Evolutionary conservation across 2,113 vertebrate species (phyloP).

Genomic region (Ceyx cyanopectus): DNA sequence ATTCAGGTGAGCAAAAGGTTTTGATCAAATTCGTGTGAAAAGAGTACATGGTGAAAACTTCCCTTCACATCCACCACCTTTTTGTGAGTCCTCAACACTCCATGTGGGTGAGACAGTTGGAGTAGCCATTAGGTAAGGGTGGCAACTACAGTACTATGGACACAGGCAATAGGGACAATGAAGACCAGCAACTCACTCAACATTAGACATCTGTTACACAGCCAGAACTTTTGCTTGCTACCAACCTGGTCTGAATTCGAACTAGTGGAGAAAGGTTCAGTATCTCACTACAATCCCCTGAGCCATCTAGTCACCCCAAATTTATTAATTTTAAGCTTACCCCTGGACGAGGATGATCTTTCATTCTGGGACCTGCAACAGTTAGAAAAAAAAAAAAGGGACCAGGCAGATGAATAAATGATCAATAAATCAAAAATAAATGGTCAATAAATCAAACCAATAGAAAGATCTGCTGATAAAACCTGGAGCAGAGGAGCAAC

Average conservation of each 20-base stretch:
- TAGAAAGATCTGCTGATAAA: background rate
- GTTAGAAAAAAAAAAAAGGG: slow-evolving; percentile 7
- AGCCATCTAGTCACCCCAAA: slow-evolving; percentile 72
- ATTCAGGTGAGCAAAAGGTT: background rate
- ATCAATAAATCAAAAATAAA: no score
- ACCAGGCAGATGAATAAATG: slow-evolving; percentile 9
- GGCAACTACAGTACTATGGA: slow-evolving; percentile 27
- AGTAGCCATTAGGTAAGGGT: background rate
- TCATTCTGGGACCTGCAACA: slow-evolving; percentile 77
- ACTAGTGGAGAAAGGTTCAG: slow-evolving; percentile 51
- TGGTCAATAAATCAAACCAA: background rate
- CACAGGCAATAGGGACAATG: slow-evolving; percentile 53
- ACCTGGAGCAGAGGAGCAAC: background rate
- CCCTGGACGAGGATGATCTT: slow-evolving; percentile 79
- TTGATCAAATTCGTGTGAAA: background rate
- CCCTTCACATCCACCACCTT: background rate
- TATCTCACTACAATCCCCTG: slow-evolving; percentile 58
- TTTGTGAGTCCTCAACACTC: background rate
- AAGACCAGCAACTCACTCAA: slow-evolving; percentile 65
- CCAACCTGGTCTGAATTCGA: slow-evolving; percentile 66
- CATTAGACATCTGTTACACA: slow-evolving; percentile 67
- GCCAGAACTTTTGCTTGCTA: slow-evolving; percentile 66
- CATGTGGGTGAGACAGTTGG: background rate
- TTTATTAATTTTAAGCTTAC: slow-evolving; percentile 81
- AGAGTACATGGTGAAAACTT: background rate